Base-by-base conservation (phyloP, 1,140 invertebrate species). In the Caenorhabditis latens region DNA sequence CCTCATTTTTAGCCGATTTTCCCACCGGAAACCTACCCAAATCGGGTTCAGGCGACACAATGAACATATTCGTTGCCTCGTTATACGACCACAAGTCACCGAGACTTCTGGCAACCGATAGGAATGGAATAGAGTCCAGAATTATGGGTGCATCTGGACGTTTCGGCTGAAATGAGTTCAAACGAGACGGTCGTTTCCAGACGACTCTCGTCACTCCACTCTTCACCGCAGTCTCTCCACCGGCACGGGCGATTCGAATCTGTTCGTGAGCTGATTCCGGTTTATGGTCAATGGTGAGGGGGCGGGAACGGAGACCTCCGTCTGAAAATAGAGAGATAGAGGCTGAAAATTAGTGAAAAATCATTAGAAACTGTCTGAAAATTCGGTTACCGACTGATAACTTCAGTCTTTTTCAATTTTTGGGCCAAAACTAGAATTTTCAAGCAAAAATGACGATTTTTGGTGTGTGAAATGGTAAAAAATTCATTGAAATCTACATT, bases 61-160 rank as follows among this genome's bases (percentile, higher is more conserved):
- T 95, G 94, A 98, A 99, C 92, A 96, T 95, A 92, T 97, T 95
- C 89, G 95, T 95, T 67, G 95, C 95, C 0, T 95, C 96, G 93
- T 98, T 98, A 92, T 97, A 98, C 91, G 97, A 98, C 97, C 97
- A 99, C 2, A 99, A 94, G 93, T 99, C 97, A 87, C 97, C 97
- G 87, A 99, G 93, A 46, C 97, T 97, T 89, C 97, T 94, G 13
- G 97, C 97, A 46, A 99, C 97, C 61, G 97, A 97, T 75, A 99
- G 93, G 92, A 99, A 99, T 0, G 97, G 97, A 90, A 99, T 98
- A 93, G 97, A 96, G 93, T 98, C 97, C 90, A 97, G 96, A 0
- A 95, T 53, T 2, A 79, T 24, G 7, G 43, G 71, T 53, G 46
- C 46, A 50, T 48, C 19, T 16, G 4, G 40, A 13, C 9, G 46